phyloP scores from a whole-genome alignment of 2,113 vertebrate species.

The Rhabdomys dilectus region DNA sequence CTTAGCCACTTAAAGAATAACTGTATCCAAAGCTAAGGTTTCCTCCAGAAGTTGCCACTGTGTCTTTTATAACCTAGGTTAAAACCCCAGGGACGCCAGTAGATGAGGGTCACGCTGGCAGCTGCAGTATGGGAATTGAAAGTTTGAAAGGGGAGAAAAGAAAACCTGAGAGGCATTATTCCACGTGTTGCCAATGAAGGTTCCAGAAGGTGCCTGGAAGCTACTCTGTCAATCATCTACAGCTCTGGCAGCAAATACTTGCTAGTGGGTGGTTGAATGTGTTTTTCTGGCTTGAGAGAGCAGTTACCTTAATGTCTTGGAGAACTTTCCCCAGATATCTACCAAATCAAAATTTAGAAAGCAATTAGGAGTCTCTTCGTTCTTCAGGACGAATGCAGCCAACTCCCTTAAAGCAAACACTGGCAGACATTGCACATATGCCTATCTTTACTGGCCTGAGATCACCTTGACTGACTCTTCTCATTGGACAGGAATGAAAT shows the following conservation, averaged over 20 bases:
- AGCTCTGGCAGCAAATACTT: not conserved
- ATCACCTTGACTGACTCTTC: conserved; percentile 38
- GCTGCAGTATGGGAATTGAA: not conserved
- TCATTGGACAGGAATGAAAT: conserved; percentile 11
- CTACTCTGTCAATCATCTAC: not conserved
- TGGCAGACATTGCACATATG: not conserved
- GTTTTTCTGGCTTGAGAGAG: not conserved
- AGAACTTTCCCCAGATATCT: conserved; percentile 67
- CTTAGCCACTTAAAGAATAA: not conserved
- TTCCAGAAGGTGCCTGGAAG: not conserved
- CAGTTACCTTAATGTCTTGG: conserved; percentile 38
- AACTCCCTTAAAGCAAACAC: conserved; percentile 10
- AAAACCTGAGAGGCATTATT: not conserved
- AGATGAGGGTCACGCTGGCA: not conserved
- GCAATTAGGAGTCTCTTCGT: conserved; percentile 69
- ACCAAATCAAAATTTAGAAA: conserved; percentile 62
- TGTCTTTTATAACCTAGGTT: not conserved
- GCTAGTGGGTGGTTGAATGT: not conserved
- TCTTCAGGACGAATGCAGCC: conserved; percentile 37
- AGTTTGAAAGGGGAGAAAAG: not conserved
- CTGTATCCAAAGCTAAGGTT: not conserved
- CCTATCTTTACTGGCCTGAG: not conserved
- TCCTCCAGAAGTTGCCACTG: not conserved
- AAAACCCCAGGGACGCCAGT: not conserved
- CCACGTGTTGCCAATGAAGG: not conserved